Conservation (phyloP, 2,888 invertebrate species). For the Amphimallon solstitiale region DNA sequence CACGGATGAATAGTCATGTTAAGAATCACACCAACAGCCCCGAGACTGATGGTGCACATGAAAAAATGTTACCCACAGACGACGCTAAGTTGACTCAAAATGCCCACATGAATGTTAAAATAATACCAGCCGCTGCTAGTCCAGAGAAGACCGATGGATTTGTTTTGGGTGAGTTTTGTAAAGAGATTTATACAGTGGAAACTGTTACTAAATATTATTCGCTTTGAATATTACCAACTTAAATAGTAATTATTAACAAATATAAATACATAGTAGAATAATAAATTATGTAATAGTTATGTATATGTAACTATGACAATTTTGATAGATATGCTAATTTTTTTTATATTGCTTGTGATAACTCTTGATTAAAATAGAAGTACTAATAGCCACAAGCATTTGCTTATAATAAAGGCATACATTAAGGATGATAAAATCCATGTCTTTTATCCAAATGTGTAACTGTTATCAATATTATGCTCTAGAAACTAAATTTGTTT, state of each 20-base stretch:
- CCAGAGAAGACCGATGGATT: constrained; percentile 89
- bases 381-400: too few relatives aligned
- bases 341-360: too few relatives aligned
- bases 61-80: constrained; percentile 73
- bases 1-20: constrained; percentile 62
- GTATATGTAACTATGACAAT: not conserved
- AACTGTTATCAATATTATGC: too few relatives aligned
- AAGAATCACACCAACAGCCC: constrained; percentile 60
- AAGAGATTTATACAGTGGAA: not conserved
- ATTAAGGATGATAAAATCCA: too few relatives aligned
- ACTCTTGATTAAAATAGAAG: too few relatives aligned
- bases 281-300: not conserved
- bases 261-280: too few relatives aligned
- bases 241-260: not conserved
- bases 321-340: not conserved
- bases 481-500: too few relatives aligned
- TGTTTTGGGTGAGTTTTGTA: constrained; percentile 75
- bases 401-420: too few relatives aligned
- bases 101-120: constrained; percentile 75
- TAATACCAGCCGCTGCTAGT: constrained; percentile 75
- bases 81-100: constrained; percentile 69
- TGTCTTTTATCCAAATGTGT: too few relatives aligned
- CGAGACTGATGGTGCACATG: constrained; percentile 73
- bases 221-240: not conserved
- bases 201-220: not conserved